These are phyloP conservation scores for Prochilodus magdalenae DNA, from an alignment of 2,113 vertebrate genomes.

Conservation along the genomic window DNA sequence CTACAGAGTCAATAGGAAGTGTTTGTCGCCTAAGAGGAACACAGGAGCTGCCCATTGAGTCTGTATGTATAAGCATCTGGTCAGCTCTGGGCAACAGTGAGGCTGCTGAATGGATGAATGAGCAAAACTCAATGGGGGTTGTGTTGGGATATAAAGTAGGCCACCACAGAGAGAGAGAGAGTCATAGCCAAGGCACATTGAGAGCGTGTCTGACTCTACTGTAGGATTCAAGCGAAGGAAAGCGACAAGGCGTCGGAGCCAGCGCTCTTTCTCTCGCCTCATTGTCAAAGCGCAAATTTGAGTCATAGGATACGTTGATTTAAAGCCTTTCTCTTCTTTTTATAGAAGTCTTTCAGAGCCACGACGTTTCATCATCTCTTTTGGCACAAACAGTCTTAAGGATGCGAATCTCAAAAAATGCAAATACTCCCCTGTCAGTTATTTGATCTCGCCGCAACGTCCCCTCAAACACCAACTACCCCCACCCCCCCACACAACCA, in stretches of 20 bases:
- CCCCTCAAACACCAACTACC: slow-evolving; percentile 26
- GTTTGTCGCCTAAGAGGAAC: background rate
- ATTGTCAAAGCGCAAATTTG: slow-evolving; percentile 8
- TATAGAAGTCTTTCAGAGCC: slow-evolving; percentile 61
- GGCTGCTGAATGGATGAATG: background rate
- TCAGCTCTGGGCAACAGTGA: slow-evolving; percentile 22
- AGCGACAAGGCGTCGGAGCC: background rate
- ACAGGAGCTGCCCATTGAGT: slow-evolving; percentile 13
- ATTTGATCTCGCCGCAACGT: slow-evolving; percentile 73
- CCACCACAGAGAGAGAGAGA: background rate
- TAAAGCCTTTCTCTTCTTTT: slow-evolving; percentile 37
- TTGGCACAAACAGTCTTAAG: slow-evolving; percentile 66
- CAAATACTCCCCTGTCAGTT: slow-evolving; percentile 76
- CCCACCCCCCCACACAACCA: slow-evolving; percentile 57
- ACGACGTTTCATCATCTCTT: slow-evolving; percentile 71
- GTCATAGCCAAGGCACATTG: background rate
- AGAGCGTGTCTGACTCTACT: background rate
- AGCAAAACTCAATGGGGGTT: slow-evolving; percentile 7
- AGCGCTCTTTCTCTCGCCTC: background rate
- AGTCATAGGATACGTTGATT: slow-evolving; percentile 3
- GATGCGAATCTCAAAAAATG: slow-evolving; percentile 73
- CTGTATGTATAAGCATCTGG: slow-evolving; percentile 4
- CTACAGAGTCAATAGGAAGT: slow-evolving; percentile 1
- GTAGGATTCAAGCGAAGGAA: background rate
- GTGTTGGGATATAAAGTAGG: slow-evolving; percentile 13